A percentile compares a stretch with the other conserved stretches of the same genome.
These are phyloP conservation scores for Drosophila pallidifrons DNA, from an alignment of 1,140 invertebrate species.

Conservation along the genomic window DNA sequence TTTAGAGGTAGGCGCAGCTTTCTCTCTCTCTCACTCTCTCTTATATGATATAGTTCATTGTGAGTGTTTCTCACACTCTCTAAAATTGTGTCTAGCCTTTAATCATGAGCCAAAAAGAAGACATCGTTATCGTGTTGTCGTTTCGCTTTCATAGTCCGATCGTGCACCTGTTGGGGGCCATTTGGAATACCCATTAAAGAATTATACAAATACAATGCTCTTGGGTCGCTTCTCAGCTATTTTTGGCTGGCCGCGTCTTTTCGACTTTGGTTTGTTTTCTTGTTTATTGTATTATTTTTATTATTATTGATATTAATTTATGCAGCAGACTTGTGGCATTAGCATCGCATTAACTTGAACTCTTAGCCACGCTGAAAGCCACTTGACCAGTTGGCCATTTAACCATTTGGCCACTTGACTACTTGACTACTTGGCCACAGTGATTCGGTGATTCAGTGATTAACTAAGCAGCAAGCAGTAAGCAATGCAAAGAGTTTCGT, in stretches of 20 bases:
- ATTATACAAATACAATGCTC: slow-evolving; percentile 45
- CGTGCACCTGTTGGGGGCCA: slow-evolving; percentile 11
- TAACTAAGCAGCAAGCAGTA: slow-evolving; percentile 16
- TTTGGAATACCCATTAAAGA: slow-evolving; percentile 52
- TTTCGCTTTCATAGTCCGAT: not conserved
- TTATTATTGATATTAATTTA: slow-evolving; percentile 80
- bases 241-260: not conserved
- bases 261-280: slow-evolving; percentile 15
- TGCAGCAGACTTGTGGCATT: slow-evolving; percentile 78
- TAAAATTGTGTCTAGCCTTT: not conserved
- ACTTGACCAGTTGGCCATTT: slow-evolving; percentile 7
- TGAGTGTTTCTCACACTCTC: not conserved
- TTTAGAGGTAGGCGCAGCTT: not conserved
- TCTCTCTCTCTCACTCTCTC: not conserved
- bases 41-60: too few relatives aligned
- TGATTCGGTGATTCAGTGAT: slow-evolving; percentile 35
- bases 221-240: too few relatives aligned
- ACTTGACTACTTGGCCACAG: slow-evolving; percentile 15
- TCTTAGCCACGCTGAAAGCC: slow-evolving; percentile 6
- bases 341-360: slow-evolving; percentile 68
- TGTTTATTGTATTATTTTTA: slow-evolving; percentile 64
- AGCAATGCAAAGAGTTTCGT: slow-evolving; percentile 1
- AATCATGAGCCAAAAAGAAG: not conserved
- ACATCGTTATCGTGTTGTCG: not conserved
- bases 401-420: slow-evolving; percentile 5